phyloP scores from a whole-genome alignment of 1,140 invertebrate species.

The Drosophila punjabiensis region DNA sequence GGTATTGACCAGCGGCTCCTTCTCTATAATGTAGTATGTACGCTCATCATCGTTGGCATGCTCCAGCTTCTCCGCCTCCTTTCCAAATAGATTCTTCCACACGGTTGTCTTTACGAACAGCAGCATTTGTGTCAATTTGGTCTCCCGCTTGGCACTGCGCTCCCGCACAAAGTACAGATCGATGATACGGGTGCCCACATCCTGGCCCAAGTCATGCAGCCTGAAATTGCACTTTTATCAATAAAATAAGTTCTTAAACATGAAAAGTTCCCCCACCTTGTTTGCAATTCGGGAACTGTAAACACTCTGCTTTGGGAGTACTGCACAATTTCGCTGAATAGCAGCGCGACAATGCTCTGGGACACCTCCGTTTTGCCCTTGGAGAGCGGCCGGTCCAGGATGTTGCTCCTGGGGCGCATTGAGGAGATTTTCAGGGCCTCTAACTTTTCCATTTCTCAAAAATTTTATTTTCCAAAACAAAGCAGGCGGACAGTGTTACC shows the following conservation, averaged over 20 bases:
- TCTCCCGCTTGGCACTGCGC: constrained; percentile 97
- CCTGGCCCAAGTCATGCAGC: constrained; percentile 96
- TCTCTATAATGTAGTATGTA: constrained; percentile 99
- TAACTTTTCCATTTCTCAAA: constrained; percentile 72
- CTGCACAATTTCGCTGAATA: constrained; percentile 99
- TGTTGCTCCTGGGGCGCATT: constrained; percentile 90
- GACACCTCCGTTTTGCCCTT: constrained; percentile 97
- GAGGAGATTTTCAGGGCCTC: constrained; percentile 84
- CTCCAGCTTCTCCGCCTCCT: constrained; percentile 99
- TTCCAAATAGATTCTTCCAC: constrained; percentile 99
- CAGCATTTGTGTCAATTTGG: constrained; percentile 97
- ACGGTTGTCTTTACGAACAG: constrained; percentile 98
- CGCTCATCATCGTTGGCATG: constrained; percentile 99
- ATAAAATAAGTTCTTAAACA: neutral
- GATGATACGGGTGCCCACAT: constrained; percentile 96
- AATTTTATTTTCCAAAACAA: constrained; percentile 32
- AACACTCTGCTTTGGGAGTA: constrained; percentile 98
- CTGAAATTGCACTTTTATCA: constrained; percentile 86
- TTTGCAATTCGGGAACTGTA: constrained; percentile 96
- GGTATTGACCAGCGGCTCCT: constrained; percentile 97
- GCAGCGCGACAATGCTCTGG: constrained; percentile 96
- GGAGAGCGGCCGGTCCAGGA: constrained; percentile 96
- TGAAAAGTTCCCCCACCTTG: constrained; percentile 48
- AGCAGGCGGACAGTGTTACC: neutral
- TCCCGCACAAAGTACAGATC: constrained; percentile 98